Conservation (phyloP, 2,797 vertebrate species). For the Onychomys torridus region DNA sequence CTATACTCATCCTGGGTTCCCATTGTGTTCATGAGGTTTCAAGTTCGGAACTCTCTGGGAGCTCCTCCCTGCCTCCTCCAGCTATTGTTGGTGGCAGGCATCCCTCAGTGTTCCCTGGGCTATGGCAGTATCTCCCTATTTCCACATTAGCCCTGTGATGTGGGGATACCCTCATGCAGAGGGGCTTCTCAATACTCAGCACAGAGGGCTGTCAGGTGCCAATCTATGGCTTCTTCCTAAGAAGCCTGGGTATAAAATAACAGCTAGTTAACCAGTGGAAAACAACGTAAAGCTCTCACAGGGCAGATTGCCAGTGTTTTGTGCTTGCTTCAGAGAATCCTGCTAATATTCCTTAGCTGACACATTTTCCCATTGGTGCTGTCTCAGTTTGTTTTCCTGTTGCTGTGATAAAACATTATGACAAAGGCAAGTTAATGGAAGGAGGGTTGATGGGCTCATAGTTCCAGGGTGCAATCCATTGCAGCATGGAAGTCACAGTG, state of each 20-base stretch:
- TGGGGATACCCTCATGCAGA: not conserved
- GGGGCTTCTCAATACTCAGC: not conserved
- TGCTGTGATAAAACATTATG: not conserved
- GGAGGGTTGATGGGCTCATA: not conserved
- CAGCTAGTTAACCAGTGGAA: not conserved
- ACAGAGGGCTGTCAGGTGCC: not conserved
- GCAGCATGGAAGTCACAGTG: not conserved
- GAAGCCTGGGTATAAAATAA: not conserved
- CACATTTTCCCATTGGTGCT: not conserved
- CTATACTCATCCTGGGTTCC: not conserved
- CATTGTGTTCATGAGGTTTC: not conserved
- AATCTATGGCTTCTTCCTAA: not conserved
- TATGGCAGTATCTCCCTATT: not conserved
- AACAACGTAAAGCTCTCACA: not conserved
- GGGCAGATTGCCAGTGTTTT: not conserved
- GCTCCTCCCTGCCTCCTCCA: not conserved
- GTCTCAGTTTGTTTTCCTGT: not conserved
- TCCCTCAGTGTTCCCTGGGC: not conserved
- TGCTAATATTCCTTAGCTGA: not conserved
- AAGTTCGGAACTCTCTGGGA: not conserved
- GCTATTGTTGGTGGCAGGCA: not conserved
- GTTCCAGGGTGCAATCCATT: not conserved
- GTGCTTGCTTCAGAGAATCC: not conserved
- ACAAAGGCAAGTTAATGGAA: not conserved
- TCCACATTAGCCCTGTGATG: not conserved